These are phyloP conservation scores for Phrynosoma blainvillii DNA, from an alignment of 2,113 vertebrate genomes.

Conservation along the genomic window DNA sequence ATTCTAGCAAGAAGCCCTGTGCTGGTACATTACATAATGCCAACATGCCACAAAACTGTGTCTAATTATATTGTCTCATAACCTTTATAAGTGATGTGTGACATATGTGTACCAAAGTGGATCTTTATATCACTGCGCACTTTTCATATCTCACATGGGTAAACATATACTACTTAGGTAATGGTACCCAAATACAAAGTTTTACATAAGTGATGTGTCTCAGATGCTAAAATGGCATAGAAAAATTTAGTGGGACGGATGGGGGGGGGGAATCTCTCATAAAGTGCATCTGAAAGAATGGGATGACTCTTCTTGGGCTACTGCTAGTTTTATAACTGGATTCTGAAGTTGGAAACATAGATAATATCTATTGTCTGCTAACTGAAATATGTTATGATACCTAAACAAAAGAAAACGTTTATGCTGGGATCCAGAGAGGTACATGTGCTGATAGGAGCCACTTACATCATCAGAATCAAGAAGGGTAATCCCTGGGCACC, in stretches of 20 bases:
- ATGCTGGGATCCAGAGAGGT: neutral
- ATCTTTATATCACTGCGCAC: neutral
- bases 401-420: neutral
- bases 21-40: constrained; percentile 51
- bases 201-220: neutral
- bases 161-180: too few species aligned
- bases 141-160: neutral
- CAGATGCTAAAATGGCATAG: neutral
- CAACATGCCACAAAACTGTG: neutral
- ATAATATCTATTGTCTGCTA: too few species aligned
- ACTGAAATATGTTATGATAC: neutral
- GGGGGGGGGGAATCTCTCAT: neutral
- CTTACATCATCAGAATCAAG: neutral
- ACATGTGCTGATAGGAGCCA: neutral
- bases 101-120: neutral
- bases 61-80: constrained; percentile 11
- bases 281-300: neutral
- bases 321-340: neutral
- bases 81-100: neutral
- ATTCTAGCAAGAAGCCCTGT: neutral
- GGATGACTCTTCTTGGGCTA: neutral
- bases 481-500: too few species aligned
- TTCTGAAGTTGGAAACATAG: neutral
- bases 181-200: neutral
- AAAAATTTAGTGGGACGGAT: neutral